phyloP scores from a whole-genome alignment of 2,888 invertebrate genomes.

The Acanthosepion lycidas region DNA sequence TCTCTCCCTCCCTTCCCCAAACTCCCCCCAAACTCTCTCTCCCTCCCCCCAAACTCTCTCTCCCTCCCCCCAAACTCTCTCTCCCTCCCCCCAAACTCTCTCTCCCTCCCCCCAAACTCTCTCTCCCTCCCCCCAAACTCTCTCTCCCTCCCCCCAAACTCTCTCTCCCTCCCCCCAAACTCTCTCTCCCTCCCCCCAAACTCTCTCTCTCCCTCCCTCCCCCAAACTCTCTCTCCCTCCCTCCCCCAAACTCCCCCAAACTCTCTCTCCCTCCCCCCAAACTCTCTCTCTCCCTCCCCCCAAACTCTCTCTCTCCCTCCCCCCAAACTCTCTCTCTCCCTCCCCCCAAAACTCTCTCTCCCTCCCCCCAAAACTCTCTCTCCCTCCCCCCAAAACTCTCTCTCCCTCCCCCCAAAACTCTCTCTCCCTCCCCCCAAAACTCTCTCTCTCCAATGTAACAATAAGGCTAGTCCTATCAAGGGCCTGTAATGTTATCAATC shows the following conservation, averaged over 20 bases:
- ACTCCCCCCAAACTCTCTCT: not conserved
- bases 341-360: not conserved
- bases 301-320: not conserved
- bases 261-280: not conserved
- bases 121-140: too few species aligned
- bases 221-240: not conserved
- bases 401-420: too few species aligned
- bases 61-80: too few species aligned
- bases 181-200: not conserved
- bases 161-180: not conserved
- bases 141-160: too few species aligned
- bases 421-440: not conserved
- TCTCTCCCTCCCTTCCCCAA: too few species aligned
- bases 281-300: too few species aligned
- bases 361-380: too few species aligned
- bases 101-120: not conserved
- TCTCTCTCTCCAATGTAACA: too few species aligned
- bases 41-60: not conserved
- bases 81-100: not conserved
- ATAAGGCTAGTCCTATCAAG: too few species aligned
- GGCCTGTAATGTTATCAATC: too few species aligned
- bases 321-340: not conserved
- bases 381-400: too few species aligned
- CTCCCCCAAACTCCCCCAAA: too few species aligned
- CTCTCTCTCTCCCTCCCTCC: not conserved